A percentile compares a stretch with the other conserved stretches of the same genome.
Conservation (phyloP, 2,113 vertebrate genomes). For the Istiophorus platypterus region DNA sequence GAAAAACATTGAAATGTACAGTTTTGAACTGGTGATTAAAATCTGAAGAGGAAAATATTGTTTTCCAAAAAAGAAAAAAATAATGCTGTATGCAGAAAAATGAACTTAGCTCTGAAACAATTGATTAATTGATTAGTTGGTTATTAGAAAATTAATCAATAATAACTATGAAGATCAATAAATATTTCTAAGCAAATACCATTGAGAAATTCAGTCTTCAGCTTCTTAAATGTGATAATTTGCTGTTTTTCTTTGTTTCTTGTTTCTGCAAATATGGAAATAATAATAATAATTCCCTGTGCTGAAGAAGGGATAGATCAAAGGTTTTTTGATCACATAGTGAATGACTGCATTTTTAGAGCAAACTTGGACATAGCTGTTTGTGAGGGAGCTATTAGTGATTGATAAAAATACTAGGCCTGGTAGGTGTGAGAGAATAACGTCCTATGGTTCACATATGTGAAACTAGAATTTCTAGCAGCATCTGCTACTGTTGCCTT, state of each 20-base stretch:
- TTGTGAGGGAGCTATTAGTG: background rate
- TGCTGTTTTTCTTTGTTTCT: no score
- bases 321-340: background rate
- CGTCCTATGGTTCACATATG: no score
- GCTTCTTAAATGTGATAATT: no score
- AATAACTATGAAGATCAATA: background rate
- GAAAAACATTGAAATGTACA: background rate
- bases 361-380: background rate
- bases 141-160: background rate
- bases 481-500: no score
- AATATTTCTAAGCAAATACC: no score
- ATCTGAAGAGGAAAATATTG: background rate
- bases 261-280: no score
- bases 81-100: background rate
- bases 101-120: background rate
- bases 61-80: background rate
- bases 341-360: background rate
- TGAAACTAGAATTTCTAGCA: no score
- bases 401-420: background rate
- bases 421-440: background rate
- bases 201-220: no score
- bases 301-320: no score
- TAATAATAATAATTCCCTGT: no score
- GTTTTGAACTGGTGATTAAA: conserved; percentile 4
- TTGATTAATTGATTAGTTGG: background rate